These are phyloP conservation scores for Gallinago stenura DNA, from an alignment of 2,797 vertebrate species.

Conservation along the genomic window DNA sequence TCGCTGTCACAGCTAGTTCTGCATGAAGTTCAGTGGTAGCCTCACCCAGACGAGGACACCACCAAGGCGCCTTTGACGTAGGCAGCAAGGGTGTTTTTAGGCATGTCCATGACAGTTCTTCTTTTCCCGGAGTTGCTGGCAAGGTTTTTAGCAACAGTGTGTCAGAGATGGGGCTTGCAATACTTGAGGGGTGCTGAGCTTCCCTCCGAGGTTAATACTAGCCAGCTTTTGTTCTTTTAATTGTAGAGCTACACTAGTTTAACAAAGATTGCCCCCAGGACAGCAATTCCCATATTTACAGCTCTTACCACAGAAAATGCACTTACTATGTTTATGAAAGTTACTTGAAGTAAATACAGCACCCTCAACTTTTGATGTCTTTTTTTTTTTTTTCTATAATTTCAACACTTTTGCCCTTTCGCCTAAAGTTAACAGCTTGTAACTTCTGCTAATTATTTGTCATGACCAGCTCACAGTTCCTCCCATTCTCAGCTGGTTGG, in stretches of 20 bases:
- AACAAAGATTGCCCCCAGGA: constrained; percentile 46
- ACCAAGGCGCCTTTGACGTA: not conserved
- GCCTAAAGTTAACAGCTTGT: not conserved
- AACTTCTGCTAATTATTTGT: constrained; percentile 36
- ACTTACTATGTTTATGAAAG: constrained; percentile 20
- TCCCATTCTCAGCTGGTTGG: not conserved
- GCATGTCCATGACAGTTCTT: not conserved
- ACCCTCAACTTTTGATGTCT: not conserved
- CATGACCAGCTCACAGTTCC: not conserved
- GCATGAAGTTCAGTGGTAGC: not conserved
- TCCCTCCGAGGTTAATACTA: not conserved
- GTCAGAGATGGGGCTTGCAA: not conserved
- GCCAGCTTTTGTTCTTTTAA: not conserved
- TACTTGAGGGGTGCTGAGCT: not conserved
- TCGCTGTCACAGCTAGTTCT: not conserved
- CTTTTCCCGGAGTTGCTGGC: not conserved
- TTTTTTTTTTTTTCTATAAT: not conserved
- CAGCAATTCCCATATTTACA: constrained; percentile 41
- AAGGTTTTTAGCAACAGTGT: not conserved
- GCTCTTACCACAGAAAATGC: constrained; percentile 34
- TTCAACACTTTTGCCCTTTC: not conserved
- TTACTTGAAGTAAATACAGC: constrained; percentile 21
- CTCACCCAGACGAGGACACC: not conserved
- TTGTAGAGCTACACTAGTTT: not conserved
- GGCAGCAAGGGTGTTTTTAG: not conserved